These are phyloP conservation scores for Eulemur albifrons DNA, from an alignment of 2,797 vertebrate genomes.

Conservation along the genomic window DNA sequence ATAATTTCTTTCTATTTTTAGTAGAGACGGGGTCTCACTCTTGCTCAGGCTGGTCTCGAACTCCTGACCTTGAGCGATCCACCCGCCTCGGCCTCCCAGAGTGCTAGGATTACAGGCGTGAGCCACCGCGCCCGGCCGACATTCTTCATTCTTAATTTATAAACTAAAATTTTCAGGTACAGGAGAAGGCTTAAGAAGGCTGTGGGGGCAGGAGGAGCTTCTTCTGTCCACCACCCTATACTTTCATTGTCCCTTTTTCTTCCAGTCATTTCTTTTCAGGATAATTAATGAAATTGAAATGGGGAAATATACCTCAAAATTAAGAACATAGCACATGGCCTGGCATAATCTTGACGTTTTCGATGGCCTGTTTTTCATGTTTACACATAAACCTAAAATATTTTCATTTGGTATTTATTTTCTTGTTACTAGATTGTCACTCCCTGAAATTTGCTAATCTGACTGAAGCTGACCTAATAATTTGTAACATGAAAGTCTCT, in stretches of 20 bases:
- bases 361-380: not conserved
- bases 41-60: no score
- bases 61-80: no score
- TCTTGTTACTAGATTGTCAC: not conserved
- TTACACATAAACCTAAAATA: not conserved
- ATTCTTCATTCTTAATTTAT: conserved; percentile 3
- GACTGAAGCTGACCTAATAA: not conserved
- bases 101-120: no score
- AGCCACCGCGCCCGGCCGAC: no score
- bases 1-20: no score
- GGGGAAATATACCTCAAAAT: not conserved
- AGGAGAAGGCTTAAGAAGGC: not conserved
- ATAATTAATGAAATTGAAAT: not conserved
- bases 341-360: not conserved
- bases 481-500: not conserved
- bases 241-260: not conserved
- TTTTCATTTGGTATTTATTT: not conserved
- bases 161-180: not conserved
- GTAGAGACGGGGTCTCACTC: no score
- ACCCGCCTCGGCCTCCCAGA: no score
- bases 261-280: not conserved
- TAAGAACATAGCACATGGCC: not conserved
- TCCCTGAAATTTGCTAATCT: not conserved
- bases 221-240: not conserved
- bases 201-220: not conserved